Base-by-base conservation (phyloP, 2,113 vertebrate species). In the Pterocles orientalis region DNA sequence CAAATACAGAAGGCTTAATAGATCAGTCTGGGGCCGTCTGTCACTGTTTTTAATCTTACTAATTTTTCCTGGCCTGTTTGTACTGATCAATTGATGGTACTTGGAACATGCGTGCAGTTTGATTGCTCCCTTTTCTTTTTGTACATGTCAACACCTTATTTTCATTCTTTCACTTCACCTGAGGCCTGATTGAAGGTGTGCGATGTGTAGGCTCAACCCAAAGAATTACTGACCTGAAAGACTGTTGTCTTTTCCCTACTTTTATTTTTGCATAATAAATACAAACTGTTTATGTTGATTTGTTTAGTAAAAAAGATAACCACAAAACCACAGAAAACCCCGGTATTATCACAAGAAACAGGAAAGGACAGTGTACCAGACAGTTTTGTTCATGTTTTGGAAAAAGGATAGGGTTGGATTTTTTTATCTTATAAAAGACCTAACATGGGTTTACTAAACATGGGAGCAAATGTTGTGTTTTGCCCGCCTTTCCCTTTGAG, bases 31-130 rank as follows among this genome's bases (percentile, higher is more conserved):
- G 33, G 62, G 26, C 77, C 0, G 4, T 86, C 79, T 97, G 92
- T 65, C 81, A 31, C 62, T 85, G 33, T 5, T 82, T 94, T 96
- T 90, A 85, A 92, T 88, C 82, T 83, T 28, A 17, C 33, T 91
- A 62, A 69, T 82, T 88, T 95, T 93, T 82, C 17, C 24, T 88
- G 54, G 45, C 26, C 47, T 62, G 13, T 90, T 86, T 65, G 26
- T 93, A 47, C 39, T 24, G 24, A 21, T 84, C 48, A 56, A 43
- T 50, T 91, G 51, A 53, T 71, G 50, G 56, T 72, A 36, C 41
- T 62, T 73, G 71, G 36, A 81, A 56, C 2, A 2, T 34, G 25
- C 6, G 7, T 53, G 51, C 17, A 47, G 45, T 90, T 81, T 39
- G 34, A 85, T 56, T 86, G 60, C 58, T 94, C 26, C 7, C 48